Base-by-base conservation (phyloP, 2,113 vertebrate species). In the Orycteropus afer region DNA sequence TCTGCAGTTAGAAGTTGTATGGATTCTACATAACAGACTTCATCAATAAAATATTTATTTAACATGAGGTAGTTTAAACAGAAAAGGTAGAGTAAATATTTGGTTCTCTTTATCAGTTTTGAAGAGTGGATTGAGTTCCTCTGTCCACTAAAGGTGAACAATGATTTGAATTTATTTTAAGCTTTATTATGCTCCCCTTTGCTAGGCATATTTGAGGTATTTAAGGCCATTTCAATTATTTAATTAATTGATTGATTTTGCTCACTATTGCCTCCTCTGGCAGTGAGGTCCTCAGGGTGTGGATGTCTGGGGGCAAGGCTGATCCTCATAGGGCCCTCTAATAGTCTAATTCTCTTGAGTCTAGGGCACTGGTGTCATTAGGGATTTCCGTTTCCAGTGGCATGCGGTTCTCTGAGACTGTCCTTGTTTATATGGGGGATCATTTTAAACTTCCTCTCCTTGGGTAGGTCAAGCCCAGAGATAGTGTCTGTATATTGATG, bases 31-130 rank as follows among this genome's bases (percentile, higher is more conserved):
- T 25, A 67, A 78, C 76, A 40, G 57, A 73, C 4, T 32, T 51
- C 89, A 83, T 42, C 51, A 47, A 61, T 86, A 37, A 83, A 86
- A 87, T 82, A 32, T 90, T 79, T 55, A 85, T 37, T 71, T 23
- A 51, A n/a, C 7, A 23, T 45, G n/a, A 80, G 7, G n/a, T 53
- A 90, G n/a, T 84, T 87, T 90, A 71, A 85, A 80, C 8, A 47
- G 20, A 29, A 94, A 92, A 61, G 29, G 22, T 83, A 74, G 22
- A 73, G 34, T 34, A 94, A 91, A 81, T 81, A 63, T 82, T 69
- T 81, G 40, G 29, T 77, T 83, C 67, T 86, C 37, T 59, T 37
- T 17, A 78, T 65, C 45, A 29, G 3, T 61, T 91, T 91, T 71
- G 20, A 29, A 65, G 67, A 87, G 87, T 49, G 14, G 63, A 84